Evolutionary conservation across 1,140 invertebrate genomes (phyloP), one percentile per base, ranked within the genome.

Genomic region (Calephelis virginiensis): DNA sequence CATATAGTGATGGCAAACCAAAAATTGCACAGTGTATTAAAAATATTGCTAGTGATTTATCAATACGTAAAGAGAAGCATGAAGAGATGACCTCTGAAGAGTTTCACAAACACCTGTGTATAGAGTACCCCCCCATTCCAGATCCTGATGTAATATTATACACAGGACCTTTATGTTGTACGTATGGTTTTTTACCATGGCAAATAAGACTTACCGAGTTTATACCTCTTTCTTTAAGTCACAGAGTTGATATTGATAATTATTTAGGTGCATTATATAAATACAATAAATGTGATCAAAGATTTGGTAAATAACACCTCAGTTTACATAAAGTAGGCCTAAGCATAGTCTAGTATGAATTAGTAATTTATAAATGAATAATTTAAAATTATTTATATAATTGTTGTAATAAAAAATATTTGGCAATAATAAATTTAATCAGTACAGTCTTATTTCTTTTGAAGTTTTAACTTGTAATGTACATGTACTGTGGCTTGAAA

Each of bases 131-230:
- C 66, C 77, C 78, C 49, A 91, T 94, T 79, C 94, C 94, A 40
- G 94, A 95, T 71, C 95, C 95, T 17, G 94, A 95, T 74, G 76
- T 95, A 69, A 93, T 92, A 47, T 77, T 96, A 65, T 92, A 94
- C 77, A 94, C 92, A 77, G 94, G 94, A 28, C 81, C 92, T 28
- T 74, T 84, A 48, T 93, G 93, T 73, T 92, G 86, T 67, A 93
- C 94, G 48, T 92, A 92, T 79, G 94, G 94, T 66, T 90, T 95
- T 80, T 85, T 95, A 14, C 95, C 94, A 48, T 96, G 95, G 95
- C 94, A 95, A 75, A 94, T 94, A 74, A 92, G 93, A 89, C 77
- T 94, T 56, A 94, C 94, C 46, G 94, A 95, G 90, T 95, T 96
- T 86, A 82, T 94, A 85, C 93, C 91, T 85, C 73, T 94, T 72